Base-by-base conservation (phyloP, 2,113 vertebrate species). In the Pheucticus melanocephalus region DNA sequence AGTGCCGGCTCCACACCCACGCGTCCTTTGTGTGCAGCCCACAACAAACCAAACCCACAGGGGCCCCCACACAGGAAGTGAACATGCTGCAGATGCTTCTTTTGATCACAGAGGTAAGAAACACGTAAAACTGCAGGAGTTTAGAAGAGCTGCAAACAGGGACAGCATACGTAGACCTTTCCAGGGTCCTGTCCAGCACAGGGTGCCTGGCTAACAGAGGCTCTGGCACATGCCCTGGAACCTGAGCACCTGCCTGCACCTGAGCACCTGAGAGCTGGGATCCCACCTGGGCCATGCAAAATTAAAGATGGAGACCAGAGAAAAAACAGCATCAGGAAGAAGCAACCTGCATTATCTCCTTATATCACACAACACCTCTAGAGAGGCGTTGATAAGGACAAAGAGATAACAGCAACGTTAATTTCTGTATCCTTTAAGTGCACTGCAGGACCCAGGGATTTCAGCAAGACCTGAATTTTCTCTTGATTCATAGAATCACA, bases 321-420 rank as follows among this genome's bases (percentile, higher is more conserved):
- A 61, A 51, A n/a, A 63, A 44, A 50, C 25, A 44, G 18, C 1
- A 3, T 35, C 44, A 76, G 70, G 51, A 79, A 78, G 47, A 66
- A 88, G 17, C 51, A 59, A 47, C 23, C 25, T 15, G 22, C 25
- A 4, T n/a, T 33, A 71, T 39, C 50, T 54, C 50, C 28, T 39
- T 21, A 28, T 45, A 82, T 90, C 19, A 0, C 30, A 3, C 2
- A 0, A 16, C 27, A 9, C 13, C 44, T 73, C 61, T 72, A 51
- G 24, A 48, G 44, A 45, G 44, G 9, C 20, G 44, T 10, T 45
- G 44, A 20, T 20, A 45, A 20, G 4, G 5, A 45, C 44, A 45
- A 19, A 48, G 51, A 66, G 56, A 7, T 4, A 42, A 4, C 0
- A 0, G 30, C 0, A 0, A 18, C 9, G 0, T 11, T 7, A 2